These are phyloP conservation scores for Adrianichthys oophorus DNA, from an alignment of 2,797 vertebrate species.

Conservation along the genomic window DNA sequence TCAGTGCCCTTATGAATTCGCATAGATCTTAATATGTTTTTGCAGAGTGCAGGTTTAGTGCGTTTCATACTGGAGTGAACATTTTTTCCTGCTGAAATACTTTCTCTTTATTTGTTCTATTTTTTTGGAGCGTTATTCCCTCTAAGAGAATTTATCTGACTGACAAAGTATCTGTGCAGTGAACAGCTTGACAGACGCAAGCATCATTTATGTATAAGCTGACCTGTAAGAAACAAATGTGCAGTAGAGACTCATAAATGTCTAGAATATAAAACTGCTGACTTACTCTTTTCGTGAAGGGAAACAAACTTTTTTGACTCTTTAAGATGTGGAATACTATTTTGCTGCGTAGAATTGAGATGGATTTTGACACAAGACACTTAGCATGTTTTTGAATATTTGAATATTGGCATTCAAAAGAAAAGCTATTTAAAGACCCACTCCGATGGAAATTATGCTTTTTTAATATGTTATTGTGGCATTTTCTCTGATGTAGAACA, in stretches of 20 bases:
- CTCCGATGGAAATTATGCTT: no score
- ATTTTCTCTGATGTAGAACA: no score
- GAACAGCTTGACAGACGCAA: not conserved
- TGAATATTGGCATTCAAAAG: no score
- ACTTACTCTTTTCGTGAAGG: not conserved
- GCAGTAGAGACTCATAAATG: not conserved
- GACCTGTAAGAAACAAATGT: not conserved
- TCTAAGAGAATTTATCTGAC: no score
- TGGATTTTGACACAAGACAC: no score
- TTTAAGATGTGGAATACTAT: no score
- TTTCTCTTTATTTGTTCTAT: not conserved
- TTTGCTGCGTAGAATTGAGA: no score
- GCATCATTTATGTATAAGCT: not conserved
- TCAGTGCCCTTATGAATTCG: conserved; percentile 12
- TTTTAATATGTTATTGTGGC: no score
- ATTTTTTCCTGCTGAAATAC: conserved; percentile 12
- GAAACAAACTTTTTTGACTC: no score
- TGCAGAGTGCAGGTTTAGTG: conserved; percentile 9
- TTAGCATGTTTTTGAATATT: no score
- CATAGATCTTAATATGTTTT: conserved; percentile 10
- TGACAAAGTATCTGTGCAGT: no score
- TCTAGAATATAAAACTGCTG: not conserved
- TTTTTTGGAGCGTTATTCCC: conserved; percentile 3
- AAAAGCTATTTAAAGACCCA: no score
- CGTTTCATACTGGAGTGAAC: conserved; percentile 9